Evolutionary conservation across 2,888 invertebrate genomes (phyloP).

Genomic region (Drosophila mayaguana): DNA sequence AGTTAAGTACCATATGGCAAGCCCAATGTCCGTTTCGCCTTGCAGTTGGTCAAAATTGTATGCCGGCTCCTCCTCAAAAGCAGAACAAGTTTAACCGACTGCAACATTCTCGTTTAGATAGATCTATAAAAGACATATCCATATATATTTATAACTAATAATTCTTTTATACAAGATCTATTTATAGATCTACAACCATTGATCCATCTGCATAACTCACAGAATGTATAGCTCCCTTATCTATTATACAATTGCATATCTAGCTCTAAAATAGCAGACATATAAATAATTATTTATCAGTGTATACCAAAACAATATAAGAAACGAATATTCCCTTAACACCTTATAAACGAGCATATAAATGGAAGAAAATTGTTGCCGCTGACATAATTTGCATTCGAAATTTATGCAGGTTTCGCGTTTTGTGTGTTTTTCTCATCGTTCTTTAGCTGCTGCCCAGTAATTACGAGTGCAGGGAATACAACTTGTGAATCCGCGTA

Average conservation of each 20-base stretch:
- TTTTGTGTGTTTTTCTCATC: slow-evolving; percentile 19
- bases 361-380: slow-evolving; percentile 11
- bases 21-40: slow-evolving; percentile 13
- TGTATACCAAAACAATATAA: neutral
- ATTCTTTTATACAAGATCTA: neutral
- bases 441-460: slow-evolving; percentile 24
- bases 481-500: slow-evolving; percentile 46
- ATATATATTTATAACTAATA: neutral
- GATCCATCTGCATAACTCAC: neutral
- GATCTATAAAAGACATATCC: neutral
- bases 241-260: neutral
- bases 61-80: slow-evolving; percentile 8
- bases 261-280: neutral
- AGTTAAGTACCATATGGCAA: slow-evolving; percentile 11
- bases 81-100: neutral
- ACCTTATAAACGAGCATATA: neutral
- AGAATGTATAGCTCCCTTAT: too few relatives aligned
- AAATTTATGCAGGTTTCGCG: slow-evolving; percentile 67
- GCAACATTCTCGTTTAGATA: neutral
- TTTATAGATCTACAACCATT: neutral
- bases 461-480: slow-evolving; percentile 56
- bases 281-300: neutral
- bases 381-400: slow-evolving; percentile 59
- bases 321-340: neutral
- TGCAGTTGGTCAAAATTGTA: slow-evolving; percentile 36